These are phyloP conservation scores for Cosmopolites sordidus DNA, from an alignment of 2,888 invertebrate genomes.

Conservation along the genomic window DNA sequence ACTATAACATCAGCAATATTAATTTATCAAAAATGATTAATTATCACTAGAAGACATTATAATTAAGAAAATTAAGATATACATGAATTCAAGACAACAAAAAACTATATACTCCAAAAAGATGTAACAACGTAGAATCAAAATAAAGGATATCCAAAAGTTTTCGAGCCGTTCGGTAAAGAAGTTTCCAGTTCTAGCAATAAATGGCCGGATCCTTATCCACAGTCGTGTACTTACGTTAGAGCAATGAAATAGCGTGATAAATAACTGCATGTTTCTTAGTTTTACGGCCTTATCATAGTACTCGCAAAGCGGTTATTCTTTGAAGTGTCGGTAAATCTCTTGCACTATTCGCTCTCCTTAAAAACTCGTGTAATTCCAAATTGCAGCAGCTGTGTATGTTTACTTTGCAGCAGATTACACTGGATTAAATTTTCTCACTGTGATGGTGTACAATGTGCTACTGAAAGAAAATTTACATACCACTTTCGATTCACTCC, in stretches of 20 bases:
- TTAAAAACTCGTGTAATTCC: neutral
- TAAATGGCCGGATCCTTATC: neutral
- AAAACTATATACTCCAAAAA: no score
- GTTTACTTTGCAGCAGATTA: neutral
- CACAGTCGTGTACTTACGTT: neutral
- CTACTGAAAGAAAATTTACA: constrained; percentile 11
- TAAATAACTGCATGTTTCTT: neutral
- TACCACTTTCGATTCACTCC: constrained; percentile 9
- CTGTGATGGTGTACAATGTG: neutral
- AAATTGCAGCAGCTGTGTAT: neutral
- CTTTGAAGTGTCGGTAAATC: neutral
- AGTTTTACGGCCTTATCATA: neutral
- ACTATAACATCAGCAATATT: no score
- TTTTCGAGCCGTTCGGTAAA: neutral
- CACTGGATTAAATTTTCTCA: neutral
- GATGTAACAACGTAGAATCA: no score
- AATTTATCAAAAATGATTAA: no score
- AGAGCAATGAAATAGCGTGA: neutral
- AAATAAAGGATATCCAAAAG: no score
- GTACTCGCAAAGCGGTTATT: neutral
- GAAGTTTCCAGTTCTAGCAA: neutral
- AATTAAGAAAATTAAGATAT: no score
- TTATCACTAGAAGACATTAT: no score
- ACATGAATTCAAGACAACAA: no score
- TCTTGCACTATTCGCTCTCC: neutral